Percentiles rank a stretch among this genome's conserved stretches.
Evolutionary conservation across 2,113 vertebrate genomes (phyloP).

Genomic region (Platysteira castanea): DNA sequence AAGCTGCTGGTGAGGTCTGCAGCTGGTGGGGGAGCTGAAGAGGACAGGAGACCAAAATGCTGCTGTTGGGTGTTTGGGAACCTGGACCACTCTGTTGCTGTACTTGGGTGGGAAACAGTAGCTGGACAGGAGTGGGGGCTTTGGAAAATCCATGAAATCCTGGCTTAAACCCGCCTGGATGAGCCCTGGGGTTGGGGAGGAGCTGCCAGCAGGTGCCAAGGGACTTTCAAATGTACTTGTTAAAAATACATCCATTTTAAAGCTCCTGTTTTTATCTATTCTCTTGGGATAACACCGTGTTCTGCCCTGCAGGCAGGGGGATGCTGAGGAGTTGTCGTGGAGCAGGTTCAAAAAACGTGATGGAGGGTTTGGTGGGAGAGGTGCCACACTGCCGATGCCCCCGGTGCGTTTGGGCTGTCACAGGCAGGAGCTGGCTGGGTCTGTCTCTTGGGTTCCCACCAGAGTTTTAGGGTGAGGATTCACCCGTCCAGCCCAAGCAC

Average conservation of each 20-base stretch:
- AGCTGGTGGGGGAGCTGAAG: not conserved
- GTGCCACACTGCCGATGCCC: too few relatives aligned
- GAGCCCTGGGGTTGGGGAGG: not conserved
- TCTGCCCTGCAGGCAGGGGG: not conserved
- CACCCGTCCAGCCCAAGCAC: not conserved
- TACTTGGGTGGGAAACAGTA: not conserved
- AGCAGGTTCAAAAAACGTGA: rapidly evolving
- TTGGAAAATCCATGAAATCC: not conserved
- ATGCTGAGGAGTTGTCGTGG: not conserved
- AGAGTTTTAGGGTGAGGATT: not conserved
- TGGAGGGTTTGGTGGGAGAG: not conserved
- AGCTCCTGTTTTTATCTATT: not conserved
- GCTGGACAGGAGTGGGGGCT: not conserved
- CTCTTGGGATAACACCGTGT: not conserved
- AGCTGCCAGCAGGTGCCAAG: not conserved
- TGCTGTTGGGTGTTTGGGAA: not conserved
- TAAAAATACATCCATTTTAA: not conserved
- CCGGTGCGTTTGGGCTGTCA: not conserved
- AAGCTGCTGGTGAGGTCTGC: not conserved
- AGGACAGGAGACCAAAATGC: not conserved
- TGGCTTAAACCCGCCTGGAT: not conserved
- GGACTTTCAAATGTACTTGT: not conserved
- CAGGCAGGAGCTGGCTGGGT: not conserved
- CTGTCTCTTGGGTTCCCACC: not conserved
- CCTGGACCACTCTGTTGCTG: not conserved